Percentiles rank a stretch among this genome's conserved stretches.
Evolutionary conservation across 2,888 invertebrate species (phyloP).

Genomic region (Laspeyria flexula): DNA sequence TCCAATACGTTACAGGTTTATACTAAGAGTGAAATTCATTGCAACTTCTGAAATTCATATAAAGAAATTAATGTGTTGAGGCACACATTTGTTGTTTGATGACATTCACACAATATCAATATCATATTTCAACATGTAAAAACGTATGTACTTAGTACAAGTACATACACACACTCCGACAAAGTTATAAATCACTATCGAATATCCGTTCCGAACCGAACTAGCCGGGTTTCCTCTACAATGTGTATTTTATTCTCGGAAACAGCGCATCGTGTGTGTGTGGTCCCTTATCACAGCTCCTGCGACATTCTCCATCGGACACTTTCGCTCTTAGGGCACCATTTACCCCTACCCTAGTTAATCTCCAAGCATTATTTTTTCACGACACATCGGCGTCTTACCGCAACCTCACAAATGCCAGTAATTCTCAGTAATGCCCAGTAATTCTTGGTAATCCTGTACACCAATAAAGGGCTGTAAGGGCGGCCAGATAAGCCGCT

Average conservation of each 20-base stretch:
- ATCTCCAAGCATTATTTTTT: not conserved
- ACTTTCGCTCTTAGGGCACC: not conserved
- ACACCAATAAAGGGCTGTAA: conserved; percentile 23
- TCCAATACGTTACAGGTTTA: too few species aligned
- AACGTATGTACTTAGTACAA: too few species aligned
- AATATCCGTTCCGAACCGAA: not conserved
- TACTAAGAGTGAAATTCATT: too few species aligned
- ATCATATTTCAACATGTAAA: too few species aligned
- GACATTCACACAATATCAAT: too few species aligned
- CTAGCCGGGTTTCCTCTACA: not conserved
- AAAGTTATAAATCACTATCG: too few species aligned
- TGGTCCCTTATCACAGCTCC: not conserved
- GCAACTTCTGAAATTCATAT: too few species aligned
- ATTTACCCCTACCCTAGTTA: not conserved
- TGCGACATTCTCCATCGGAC: not conserved
- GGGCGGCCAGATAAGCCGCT: conserved; percentile 29
- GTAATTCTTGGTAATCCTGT: conserved; percentile 19
- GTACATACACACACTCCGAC: too few species aligned
- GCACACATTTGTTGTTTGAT: too few species aligned
- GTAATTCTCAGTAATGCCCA: not conserved
- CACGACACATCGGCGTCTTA: not conserved
- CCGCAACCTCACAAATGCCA: not conserved
- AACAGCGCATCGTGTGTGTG: not conserved
- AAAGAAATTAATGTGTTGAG: too few species aligned
- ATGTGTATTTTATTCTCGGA: not conserved